A percentile compares a stretch with the other conserved stretches of the same genome.
These are phyloP conservation scores for Gymnobelideus leadbeateri DNA, from an alignment of 2,113 vertebrate genomes.

Conservation along the genomic window DNA sequence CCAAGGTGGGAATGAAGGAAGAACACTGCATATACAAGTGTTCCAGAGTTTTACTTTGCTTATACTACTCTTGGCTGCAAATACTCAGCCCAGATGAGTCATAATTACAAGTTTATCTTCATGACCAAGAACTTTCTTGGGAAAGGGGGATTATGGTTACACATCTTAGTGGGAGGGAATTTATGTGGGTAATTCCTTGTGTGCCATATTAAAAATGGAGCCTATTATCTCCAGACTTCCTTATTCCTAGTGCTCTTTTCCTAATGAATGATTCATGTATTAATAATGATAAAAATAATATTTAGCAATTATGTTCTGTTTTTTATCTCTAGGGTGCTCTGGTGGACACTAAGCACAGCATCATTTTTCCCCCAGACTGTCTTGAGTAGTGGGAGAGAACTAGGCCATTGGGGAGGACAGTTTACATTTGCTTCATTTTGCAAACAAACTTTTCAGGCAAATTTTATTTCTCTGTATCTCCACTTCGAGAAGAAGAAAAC, in stretches of 20 bases:
- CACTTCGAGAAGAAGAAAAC: neutral
- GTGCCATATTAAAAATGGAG: slow-evolving; percentile 69
- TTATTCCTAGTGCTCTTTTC: slow-evolving; percentile 58
- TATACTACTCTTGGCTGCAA: slow-evolving; percentile 22
- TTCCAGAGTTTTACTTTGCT: slow-evolving; percentile 10
- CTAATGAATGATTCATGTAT: slow-evolving; percentile 81
- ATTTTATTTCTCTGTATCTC: neutral
- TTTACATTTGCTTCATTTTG: slow-evolving; percentile 8
- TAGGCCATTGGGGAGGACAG: neutral
- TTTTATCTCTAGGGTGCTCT: slow-evolving; percentile 6
- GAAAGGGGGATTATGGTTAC: slow-evolving; percentile 21
- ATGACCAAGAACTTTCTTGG: slow-evolving; percentile 45
- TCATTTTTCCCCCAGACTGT: neutral
- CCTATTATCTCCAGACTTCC: slow-evolving; percentile 74
- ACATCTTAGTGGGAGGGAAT: slow-evolving; percentile 65
- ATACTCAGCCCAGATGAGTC: neutral
- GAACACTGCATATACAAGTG: neutral
- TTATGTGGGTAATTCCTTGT: slow-evolving; percentile 72
- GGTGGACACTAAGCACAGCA: neutral
- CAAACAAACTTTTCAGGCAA: neutral
- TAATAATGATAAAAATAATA: slow-evolving; percentile 81
- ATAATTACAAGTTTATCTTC: slow-evolving; percentile 43
- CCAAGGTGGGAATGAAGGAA: neutral
- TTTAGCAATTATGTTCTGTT: slow-evolving; percentile 1
- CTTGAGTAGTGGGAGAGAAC: neutral